Evolutionary conservation across 2,113 vertebrate genomes (phyloP).

Genomic region (Semnornis frantzii): DNA sequence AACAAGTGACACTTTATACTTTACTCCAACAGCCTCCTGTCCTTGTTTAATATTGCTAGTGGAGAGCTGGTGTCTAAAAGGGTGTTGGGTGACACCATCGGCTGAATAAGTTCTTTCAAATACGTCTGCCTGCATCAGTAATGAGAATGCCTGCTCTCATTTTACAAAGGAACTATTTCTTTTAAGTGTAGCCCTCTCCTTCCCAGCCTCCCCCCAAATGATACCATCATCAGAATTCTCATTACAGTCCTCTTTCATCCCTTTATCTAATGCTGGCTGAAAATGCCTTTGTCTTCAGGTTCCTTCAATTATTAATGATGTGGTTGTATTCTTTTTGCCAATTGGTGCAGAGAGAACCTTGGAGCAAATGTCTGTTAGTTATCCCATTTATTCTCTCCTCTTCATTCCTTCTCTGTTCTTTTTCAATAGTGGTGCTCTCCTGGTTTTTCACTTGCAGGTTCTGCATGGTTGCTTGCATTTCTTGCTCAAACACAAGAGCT

Average conservation of each 20-base stretch:
- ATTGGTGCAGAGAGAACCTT: constrained; percentile 36
- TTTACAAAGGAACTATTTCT: constrained; percentile 48
- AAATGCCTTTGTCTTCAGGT: constrained; percentile 53
- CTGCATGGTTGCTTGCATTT: background rate
- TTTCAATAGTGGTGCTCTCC: background rate
- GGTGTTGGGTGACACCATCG: constrained; percentile 33
- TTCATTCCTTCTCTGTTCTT: background rate
- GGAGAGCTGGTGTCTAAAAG: constrained; percentile 36
- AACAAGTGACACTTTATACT: constrained; percentile 52
- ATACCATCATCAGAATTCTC: constrained; percentile 1
- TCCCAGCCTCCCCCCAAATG: background rate
- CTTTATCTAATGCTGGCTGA: constrained; percentile 12
- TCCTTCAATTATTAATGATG: constrained; percentile 53
- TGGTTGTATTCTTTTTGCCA: constrained; percentile 49
- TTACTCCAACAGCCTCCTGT: constrained; percentile 36
- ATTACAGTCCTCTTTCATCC: constrained; percentile 9
- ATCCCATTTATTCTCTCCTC: constrained; percentile 19
- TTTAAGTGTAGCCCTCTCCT: constrained; percentile 40
- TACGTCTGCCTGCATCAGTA: background rate
- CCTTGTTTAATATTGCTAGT: constrained; percentile 56
- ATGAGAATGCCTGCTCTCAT: constrained; percentile 40
- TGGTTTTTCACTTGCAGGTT: background rate
- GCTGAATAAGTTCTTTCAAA: constrained; percentile 70
- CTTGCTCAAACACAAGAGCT: background rate
- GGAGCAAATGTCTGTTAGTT: constrained; percentile 23